Evolutionary conservation across 2,888 invertebrate species (phyloP), one percentile per base, ranked within the genome.

Genomic region (Muscina levida): DNA sequence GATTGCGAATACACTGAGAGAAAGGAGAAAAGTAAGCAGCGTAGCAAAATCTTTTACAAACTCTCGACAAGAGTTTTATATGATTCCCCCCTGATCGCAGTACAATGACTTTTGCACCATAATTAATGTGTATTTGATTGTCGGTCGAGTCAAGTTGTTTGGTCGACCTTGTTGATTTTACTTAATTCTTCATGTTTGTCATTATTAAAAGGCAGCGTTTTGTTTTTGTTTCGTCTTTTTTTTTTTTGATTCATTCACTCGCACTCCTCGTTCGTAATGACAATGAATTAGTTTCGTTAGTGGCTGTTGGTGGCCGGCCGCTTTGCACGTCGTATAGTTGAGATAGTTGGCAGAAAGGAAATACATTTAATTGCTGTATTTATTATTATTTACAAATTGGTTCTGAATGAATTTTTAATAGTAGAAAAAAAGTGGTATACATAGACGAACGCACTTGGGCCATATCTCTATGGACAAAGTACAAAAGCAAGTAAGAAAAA

Each of bases 81-180:
- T 8, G 3, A 8, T 31, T 31, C 31, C 31, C n/a, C 8, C 3
- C 42, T 68, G 19, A 1, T 42, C 31, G 17, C 15, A n/a, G n/a
- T 42, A 24, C 15, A 66, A 3, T 57, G 44, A 57, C 48, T 62
- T 59, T 48, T 51, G 37, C 22, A 51, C 22, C 22, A 31, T 57
- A 57, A 59, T 62, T 72, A 72, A 72, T 59, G 39, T 59, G 5
- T 24, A 62, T 62, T 72, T 72, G 46, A 59, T 62, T 59, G 44
- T 6, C 31, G 31, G 3, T 31, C n/a, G n/a, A n/a, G n/a, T n/a
- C n/a, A n/a, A n/a, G n/a, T n/a, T n/a, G n/a, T n/a, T n/a, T n/a
- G n/a, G n/a, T n/a, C 72, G 72, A 72, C 72, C 72, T 72, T 72
- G 72, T 72, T 72, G n/a, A 51, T 59, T 59, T 48, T 17, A 22